Conservation (phyloP, 2,888 invertebrate genomes). For the Loripinus fragilis region DNA sequence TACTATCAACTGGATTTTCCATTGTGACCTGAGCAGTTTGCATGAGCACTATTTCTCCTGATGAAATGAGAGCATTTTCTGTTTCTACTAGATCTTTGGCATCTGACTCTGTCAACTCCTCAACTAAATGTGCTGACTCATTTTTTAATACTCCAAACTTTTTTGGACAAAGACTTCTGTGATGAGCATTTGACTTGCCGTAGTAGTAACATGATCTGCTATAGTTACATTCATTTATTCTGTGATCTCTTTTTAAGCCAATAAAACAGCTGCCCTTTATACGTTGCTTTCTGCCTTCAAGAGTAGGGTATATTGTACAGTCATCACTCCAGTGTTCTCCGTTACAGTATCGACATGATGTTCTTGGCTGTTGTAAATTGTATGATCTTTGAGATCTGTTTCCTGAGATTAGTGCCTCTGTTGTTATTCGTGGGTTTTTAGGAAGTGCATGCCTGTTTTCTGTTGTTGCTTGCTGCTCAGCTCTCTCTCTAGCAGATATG, state of each 20-base stretch:
- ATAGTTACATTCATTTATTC: neutral
- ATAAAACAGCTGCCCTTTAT: constrained; percentile 11
- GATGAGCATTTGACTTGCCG: neutral
- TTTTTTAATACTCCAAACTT: neutral
- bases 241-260: constrained; percentile 15
- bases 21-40: constrained; percentile 25
- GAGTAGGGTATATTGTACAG: neutral
- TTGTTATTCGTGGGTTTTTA: neutral
- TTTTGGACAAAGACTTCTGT: constrained; percentile 8
- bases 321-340: constrained; percentile 21
- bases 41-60: constrained; percentile 32
- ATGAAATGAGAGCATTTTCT: constrained; percentile 36
- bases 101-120: neutral
- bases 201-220: neutral
- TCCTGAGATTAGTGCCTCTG: neutral
- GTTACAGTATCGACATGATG: constrained; percentile 22
- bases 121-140: neutral
- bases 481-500: too few species aligned
- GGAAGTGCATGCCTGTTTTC: neutral
- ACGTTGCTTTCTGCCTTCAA: neutral
- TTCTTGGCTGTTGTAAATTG: neutral
- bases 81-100: neutral
- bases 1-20: constrained; percentile 15
- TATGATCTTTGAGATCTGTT: neutral
- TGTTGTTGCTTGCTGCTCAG: neutral